Percentiles rank a stretch among this genome's conserved stretches.
Evolutionary conservation across 2,113 vertebrate species (phyloP).

Genomic region (Siniperca knerii): DNA sequence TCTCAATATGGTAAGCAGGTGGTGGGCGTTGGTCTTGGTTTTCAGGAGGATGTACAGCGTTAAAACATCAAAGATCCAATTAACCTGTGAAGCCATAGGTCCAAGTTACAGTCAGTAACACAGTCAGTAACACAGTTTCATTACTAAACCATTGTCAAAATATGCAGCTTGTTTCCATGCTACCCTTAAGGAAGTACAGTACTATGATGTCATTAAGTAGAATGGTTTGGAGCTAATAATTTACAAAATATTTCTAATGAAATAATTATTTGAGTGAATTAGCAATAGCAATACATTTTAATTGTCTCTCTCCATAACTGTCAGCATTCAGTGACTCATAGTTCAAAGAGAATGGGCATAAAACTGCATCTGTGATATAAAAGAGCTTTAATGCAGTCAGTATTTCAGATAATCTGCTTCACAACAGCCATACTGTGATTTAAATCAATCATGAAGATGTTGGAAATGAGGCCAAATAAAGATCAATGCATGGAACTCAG

Average conservation of each 20-base stretch:
- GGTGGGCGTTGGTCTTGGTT: neutral
- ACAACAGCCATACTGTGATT: neutral
- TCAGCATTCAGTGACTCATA: constrained; percentile 14
- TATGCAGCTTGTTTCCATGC: neutral
- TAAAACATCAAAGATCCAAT: constrained; percentile 56
- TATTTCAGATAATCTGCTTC: constrained; percentile 23
- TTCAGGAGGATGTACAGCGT: constrained; percentile 11
- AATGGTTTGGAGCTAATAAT: neutral
- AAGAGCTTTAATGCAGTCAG: constrained; percentile 22
- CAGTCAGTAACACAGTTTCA: constrained; percentile 19
- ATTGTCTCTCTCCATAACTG: constrained; percentile 35
- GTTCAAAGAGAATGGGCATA: constrained; percentile 20
- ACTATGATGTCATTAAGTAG: neutral
- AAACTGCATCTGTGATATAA: constrained; percentile 33
- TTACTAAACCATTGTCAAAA: neutral
- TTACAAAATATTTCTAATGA: constrained; percentile 12
- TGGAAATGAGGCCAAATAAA: constrained; percentile 10
- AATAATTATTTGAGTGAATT: constrained; percentile 36
- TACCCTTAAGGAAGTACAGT: neutral
- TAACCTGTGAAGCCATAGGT: constrained; percentile 32
- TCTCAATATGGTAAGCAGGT: constrained; percentile 18
- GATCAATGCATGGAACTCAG: constrained; percentile 1
- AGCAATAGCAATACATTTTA: constrained; percentile 27
- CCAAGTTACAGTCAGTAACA: constrained; percentile 2
- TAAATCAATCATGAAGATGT: constrained; percentile 28